phyloP scores from a whole-genome alignment of 35 echinoderm and acorn worm species.

The Antedon bifida region DNA sequence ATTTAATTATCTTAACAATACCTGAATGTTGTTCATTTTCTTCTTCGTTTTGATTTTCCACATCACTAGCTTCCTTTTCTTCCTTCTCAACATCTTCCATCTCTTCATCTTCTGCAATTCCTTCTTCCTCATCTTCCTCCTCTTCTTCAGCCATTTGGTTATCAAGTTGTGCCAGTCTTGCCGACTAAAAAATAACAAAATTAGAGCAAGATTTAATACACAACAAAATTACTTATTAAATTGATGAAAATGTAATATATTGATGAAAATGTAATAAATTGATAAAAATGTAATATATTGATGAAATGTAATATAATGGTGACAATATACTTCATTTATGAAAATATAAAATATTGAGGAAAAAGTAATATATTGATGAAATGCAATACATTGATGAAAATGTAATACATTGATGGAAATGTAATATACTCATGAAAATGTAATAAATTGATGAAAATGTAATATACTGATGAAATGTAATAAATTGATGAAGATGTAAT shows the following conservation, averaged over 20 bases:
- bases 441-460: no score
- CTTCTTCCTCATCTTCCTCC: slow-evolving; percentile 59
- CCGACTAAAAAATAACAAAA: slow-evolving; percentile 6
- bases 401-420: no score
- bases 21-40: slow-evolving; percentile 27
- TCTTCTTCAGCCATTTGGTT: slow-evolving; percentile 73
- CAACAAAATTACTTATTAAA: neutral
- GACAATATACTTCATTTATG: no score
- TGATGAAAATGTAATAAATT: no score
- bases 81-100: slow-evolving; percentile 13
- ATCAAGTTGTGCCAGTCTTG: slow-evolving; percentile 75
- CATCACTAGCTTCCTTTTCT: slow-evolving; percentile 25
- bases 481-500: no score
- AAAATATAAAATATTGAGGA: no score
- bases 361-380: no score
- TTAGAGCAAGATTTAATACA: neutral
- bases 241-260: neutral
- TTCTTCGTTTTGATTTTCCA: slow-evolving; percentile 26
- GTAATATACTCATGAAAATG: no score
- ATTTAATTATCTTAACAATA: neutral
- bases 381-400: no score
- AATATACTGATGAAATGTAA: no score
- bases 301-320: no score
- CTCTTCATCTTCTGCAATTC: slow-evolving; percentile 11
- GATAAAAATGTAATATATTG: no score